Evolutionary conservation across 2,888 invertebrate genomes (phyloP).

Genomic region (Capitulum mitella): DNA sequence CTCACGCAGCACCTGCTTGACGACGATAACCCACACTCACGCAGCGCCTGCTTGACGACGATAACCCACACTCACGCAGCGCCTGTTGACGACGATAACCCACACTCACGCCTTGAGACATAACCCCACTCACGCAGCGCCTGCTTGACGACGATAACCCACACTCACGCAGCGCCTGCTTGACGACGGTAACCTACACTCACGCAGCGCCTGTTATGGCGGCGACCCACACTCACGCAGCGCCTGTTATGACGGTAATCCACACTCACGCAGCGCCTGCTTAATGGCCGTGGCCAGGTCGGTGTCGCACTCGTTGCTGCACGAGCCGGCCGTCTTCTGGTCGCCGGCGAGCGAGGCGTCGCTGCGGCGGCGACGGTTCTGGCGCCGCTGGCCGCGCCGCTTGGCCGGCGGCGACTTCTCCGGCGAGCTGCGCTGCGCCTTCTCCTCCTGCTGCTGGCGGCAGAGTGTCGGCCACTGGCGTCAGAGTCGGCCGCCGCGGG

Average conservation of each 20-base stretch:
- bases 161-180: background rate
- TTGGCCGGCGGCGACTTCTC: slow-evolving; percentile 50
- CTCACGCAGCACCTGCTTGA: slow-evolving; percentile 39
- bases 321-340: slow-evolving; percentile 42
- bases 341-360: slow-evolving; percentile 42
- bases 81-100: background rate
- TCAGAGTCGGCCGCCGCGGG: too few species aligned
- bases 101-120: slow-evolving; percentile 53
- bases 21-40: slow-evolving; percentile 59
- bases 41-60: slow-evolving; percentile 56
- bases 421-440: slow-evolving; percentile 52
- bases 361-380: slow-evolving; percentile 54
- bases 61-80: slow-evolving; percentile 49
- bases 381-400: slow-evolving; percentile 55
- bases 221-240: slow-evolving; percentile 54
- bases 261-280: slow-evolving; percentile 56
- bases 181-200: slow-evolving; percentile 39
- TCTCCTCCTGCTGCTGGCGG: slow-evolving; percentile 37
- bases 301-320: slow-evolving; percentile 29
- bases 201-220: slow-evolving; percentile 48
- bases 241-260: slow-evolving; percentile 40
- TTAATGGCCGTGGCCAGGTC: slow-evolving; percentile 26
- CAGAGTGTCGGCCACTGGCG: too few species aligned
- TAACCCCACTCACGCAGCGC: slow-evolving; percentile 50
- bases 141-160: background rate